These are phyloP conservation scores for Silurus lanzhouensis DNA, from an alignment of 2,797 vertebrate genomes.

Conservation along the genomic window DNA sequence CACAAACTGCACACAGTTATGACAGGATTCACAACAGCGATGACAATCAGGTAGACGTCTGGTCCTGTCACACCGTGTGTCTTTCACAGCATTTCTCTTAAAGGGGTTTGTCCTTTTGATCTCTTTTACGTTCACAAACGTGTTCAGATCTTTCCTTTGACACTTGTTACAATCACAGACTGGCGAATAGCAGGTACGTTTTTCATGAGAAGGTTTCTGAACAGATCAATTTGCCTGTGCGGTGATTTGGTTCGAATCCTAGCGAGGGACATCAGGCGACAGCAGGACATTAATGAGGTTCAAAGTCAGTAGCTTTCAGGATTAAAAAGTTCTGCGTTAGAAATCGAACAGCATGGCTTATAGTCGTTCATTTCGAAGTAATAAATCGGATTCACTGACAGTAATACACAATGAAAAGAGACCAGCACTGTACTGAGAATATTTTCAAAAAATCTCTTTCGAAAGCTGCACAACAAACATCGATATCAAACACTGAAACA, in stretches of 20 bases:
- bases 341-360: conserved; percentile 23
- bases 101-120: conserved; percentile 30
- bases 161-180: not conserved
- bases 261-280: not conserved
- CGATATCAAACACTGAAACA: conserved; percentile 21
- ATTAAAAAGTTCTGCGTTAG: conserved; percentile 20
- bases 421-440: conserved; percentile 5
- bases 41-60: conserved; percentile 55
- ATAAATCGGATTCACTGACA: conserved; percentile 11
- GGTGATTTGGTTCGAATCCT: not conserved
- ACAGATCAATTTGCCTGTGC: not conserved
- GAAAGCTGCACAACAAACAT: conserved; percentile 31
- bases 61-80: conserved; percentile 31
- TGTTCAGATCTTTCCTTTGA: not conserved
- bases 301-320: conserved; percentile 13
- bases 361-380: not conserved
- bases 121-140: not conserved
- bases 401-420: not conserved
- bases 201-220: not conserved
- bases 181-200: conserved; percentile 2
- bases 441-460: conserved; percentile 6
- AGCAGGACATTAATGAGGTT: not conserved
- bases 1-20: conserved; percentile 74
- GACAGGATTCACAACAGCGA: conserved; percentile 72
- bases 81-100: conserved; percentile 36